These are phyloP conservation scores for Geophilus truncorum DNA, from an alignment of 2,888 invertebrate genomes.

Conservation along the genomic window DNA sequence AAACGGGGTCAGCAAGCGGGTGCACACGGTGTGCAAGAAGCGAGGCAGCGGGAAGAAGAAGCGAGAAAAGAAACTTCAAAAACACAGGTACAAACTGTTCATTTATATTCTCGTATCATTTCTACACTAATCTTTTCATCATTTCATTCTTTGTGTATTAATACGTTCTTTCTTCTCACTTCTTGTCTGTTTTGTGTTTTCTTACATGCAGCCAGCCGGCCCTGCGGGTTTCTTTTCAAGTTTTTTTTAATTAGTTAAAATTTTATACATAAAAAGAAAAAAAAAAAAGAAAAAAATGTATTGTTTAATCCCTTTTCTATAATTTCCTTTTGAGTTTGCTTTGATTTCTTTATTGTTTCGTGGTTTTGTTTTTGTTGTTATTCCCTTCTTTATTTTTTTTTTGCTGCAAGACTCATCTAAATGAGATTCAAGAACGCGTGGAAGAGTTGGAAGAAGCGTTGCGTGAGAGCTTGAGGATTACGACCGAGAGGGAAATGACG, in stretches of 20 bases:
- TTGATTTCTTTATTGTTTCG: slow-evolving; percentile 34
- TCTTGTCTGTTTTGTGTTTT: slow-evolving; percentile 32
- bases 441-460: slow-evolving; percentile 77
- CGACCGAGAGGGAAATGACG: slow-evolving; percentile 63
- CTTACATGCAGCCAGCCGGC: slow-evolving; percentile 39
- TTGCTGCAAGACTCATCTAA: slow-evolving; percentile 36
- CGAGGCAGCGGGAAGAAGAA: slow-evolving; percentile 38
- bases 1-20: slow-evolving; percentile 37
- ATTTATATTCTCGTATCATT: too few relatives aligned
- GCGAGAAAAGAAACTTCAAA: slow-evolving; percentile 37
- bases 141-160: neutral
- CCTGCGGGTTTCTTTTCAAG: slow-evolving; percentile 44
- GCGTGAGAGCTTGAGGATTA: slow-evolving; percentile 69
- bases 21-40: slow-evolving; percentile 41
- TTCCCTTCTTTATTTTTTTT: neutral
- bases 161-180: too few relatives aligned
- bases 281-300: neutral
- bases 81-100: slow-evolving; percentile 38
- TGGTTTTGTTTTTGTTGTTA: slow-evolving; percentile 28
- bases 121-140: neutral
- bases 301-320: slow-evolving; percentile 30
- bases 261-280: neutral
- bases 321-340: neutral
- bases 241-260: slow-evolving; percentile 41
- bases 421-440: slow-evolving; percentile 62